Evolutionary conservation across 1,140 invertebrate genomes (phyloP).

Genomic region (Octopus sinensis): DNA sequence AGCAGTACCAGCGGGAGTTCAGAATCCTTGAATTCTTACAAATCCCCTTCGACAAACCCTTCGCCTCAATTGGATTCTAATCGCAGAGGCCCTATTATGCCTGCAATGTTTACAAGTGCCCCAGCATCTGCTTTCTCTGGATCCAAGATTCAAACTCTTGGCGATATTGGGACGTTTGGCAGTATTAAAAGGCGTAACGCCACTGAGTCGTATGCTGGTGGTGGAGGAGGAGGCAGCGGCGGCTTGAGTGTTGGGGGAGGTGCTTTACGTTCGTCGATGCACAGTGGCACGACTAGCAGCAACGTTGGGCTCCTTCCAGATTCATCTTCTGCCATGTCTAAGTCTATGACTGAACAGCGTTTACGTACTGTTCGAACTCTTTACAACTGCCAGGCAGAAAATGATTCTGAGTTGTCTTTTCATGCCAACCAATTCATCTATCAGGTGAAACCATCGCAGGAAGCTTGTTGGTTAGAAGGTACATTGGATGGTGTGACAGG

Average conservation of each 20-base stretch:
- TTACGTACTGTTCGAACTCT: slow-evolving; percentile 74
- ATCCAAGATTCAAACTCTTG: background rate
- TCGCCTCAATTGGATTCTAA: slow-evolving; percentile 12
- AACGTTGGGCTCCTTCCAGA: background rate
- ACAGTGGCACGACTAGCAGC: background rate
- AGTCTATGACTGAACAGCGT: background rate
- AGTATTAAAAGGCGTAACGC: background rate
- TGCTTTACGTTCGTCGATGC: background rate
- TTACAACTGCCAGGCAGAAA: slow-evolving; percentile 92
- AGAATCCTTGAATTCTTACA: slow-evolving; percentile 51
- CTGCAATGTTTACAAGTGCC: background rate
- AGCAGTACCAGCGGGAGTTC: slow-evolving; percentile 52
- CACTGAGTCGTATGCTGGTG: background rate
- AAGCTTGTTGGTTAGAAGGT: slow-evolving; percentile 95
- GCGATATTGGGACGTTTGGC: background rate
- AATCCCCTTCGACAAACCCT: background rate
- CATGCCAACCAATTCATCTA: slow-evolving; percentile 97
- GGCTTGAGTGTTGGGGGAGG: background rate
- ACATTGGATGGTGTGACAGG: slow-evolving; percentile 89
- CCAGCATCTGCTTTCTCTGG: background rate
- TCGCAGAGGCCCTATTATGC: background rate
- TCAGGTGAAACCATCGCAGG: slow-evolving; percentile 83
- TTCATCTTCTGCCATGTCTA: background rate
- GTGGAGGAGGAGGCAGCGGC: background rate
- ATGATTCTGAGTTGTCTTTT: slow-evolving; percentile 94